These are phyloP conservation scores for Anas platyrhynchos DNA, from an alignment of 2,113 vertebrate genomes.

Conservation along the genomic window DNA sequence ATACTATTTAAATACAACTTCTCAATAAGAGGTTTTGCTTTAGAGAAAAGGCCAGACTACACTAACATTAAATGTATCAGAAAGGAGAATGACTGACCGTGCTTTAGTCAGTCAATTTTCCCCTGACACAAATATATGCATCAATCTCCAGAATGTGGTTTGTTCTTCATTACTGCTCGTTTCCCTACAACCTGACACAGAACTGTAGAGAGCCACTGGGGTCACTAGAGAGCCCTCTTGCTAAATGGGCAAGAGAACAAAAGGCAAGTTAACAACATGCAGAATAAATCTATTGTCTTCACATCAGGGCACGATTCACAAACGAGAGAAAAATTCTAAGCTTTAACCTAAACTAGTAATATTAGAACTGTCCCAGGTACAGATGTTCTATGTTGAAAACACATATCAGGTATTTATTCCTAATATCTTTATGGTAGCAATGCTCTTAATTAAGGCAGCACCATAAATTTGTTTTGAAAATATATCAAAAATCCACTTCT, in stretches of 20 bases:
- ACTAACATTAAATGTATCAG: background rate
- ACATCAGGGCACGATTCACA: slow-evolving; percentile 42
- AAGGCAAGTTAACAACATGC: slow-evolving; percentile 42
- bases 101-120: background rate
- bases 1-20: background rate
- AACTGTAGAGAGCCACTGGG: slow-evolving; percentile 58
- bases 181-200: slow-evolving; percentile 9
- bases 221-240: slow-evolving; percentile 58
- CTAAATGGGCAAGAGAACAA: slow-evolving; percentile 64
- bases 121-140: background rate
- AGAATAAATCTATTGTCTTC: slow-evolving; percentile 59
- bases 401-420: background rate
- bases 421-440: background rate
- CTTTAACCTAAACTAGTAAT: background rate
- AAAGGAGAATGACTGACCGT: background rate
- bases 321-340: slow-evolving; percentile 14
- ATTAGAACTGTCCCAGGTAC: slow-evolving; percentile 25
- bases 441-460: background rate
- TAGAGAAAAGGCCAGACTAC: background rate
- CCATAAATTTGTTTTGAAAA: background rate
- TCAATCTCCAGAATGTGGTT: background rate
- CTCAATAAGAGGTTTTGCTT: background rate
- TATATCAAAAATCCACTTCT: background rate
- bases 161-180: background rate
- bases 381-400: background rate